Base-by-base conservation (phyloP, 2,113 vertebrate species). In the Phalacrocorax brasilianus region DNA sequence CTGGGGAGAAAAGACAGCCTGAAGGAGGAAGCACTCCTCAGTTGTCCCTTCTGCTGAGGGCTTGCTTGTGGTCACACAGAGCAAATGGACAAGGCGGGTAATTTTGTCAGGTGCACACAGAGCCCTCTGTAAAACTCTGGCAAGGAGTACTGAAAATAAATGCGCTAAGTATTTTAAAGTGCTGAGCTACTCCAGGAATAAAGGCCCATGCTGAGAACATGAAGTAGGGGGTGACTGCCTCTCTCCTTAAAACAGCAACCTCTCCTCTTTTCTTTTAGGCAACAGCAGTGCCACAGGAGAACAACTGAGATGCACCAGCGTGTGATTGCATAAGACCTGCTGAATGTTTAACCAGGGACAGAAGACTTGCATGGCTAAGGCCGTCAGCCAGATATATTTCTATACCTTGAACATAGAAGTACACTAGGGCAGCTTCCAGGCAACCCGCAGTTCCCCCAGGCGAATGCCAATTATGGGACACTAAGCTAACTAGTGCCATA, bases 261-360 rank as follows among this genome's bases (percentile, higher is more conserved):
- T 93, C 11, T 95, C 11, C 47, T 94, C 68, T 94, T 72, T 86
- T n/a, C 75, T 95, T 97, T 75, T 50, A 99, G 99, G 98, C 98
- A n/a, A 96, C 95, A 24, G 96, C 97, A 71, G 70, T 97, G 72
- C 98, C 98, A 0, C 98, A 99, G 88, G 99, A 99, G 96, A 99
- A 99, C 98, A 99, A 99, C 98, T 99, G 97, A 98, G 78, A 68
- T 88, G 71, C 44, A 72, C 71, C 75, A 83, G 18, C 62, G 19
- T 0, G 0, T 4, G 2, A 87, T 89, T 88, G 40, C 44, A 1
- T 71, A 83, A 81, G 88, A 85, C 87, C 74, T 78, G 45, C 87
- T 88, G 92, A 95, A 96, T 89, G 47, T 97, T 96, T 94, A 89
- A 70, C 62, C 17, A 26, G 84, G 90, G 89, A 85, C 56, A 55